Evolutionary conservation across 2,113 vertebrate species (phyloP).

Genomic region (Rallus limicola): DNA sequence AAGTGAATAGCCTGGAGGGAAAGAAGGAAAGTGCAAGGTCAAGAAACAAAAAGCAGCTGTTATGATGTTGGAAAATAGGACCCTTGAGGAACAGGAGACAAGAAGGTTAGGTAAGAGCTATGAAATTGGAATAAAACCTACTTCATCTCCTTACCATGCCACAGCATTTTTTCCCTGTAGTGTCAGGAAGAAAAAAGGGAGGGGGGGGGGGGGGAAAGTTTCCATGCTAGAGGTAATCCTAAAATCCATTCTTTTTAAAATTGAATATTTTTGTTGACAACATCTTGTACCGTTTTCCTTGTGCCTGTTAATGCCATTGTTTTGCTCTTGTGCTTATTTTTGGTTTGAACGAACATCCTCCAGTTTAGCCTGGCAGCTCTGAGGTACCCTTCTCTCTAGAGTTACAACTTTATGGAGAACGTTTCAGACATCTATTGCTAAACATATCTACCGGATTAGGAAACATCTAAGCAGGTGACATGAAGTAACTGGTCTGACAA

Average conservation of each 20-base stretch:
- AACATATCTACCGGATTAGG: neutral
- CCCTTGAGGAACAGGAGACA: neutral
- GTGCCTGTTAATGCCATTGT: neutral
- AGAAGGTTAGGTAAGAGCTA: neutral
- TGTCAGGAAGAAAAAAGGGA: fast-evolving
- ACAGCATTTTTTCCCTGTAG: neutral
- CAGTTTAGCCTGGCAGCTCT: neutral
- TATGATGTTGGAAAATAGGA: slow-evolving; percentile 32
- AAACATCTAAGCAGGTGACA: neutral
- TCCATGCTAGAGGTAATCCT: neutral
- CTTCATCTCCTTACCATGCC: neutral
- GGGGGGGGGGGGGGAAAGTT: fast-evolving
- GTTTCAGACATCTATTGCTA: neutral
- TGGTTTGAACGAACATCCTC: neutral
- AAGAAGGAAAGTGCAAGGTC: slow-evolving; percentile 35
- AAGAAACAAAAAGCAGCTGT: slow-evolving; percentile 36
- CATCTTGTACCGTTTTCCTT: neutral
- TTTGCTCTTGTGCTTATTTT: neutral
- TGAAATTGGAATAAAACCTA: neutral
- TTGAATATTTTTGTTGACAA: neutral
- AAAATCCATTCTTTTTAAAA: neutral
- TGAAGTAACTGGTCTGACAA: neutral
- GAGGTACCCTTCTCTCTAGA: neutral
- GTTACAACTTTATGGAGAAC: neutral
- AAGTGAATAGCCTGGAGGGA: slow-evolving; percentile 23